Evolutionary conservation across 2,797 vertebrate species (phyloP).

Genomic region (Arrhamphus sclerolepis): DNA sequence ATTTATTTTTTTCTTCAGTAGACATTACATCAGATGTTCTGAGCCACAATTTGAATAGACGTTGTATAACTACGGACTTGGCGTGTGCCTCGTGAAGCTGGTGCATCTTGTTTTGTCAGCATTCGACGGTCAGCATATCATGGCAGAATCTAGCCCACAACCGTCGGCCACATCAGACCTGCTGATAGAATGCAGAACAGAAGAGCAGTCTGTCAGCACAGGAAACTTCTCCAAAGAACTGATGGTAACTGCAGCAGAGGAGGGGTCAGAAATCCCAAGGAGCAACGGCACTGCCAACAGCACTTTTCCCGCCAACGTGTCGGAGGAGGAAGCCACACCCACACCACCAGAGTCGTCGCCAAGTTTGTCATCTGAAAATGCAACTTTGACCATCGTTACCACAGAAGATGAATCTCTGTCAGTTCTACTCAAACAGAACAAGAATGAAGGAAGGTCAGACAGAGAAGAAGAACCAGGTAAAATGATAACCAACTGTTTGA

Average conservation of each 20-base stretch:
- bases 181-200: conserved; percentile 9
- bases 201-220: conserved; percentile 1
- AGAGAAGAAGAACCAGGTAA: conserved; percentile 40
- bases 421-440: conserved; percentile 13
- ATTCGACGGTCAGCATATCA: conserved; percentile 20
- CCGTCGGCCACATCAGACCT: conserved; percentile 10
- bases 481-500: background rate
- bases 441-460: conserved; percentile 12
- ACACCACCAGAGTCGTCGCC: conserved; percentile 16
- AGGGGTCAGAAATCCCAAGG: background rate
- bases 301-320: background rate
- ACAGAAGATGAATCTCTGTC: conserved; percentile 52
- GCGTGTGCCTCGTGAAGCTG: background rate
- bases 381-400: conserved; percentile 13
- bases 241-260: background rate
- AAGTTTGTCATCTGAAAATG: conserved; percentile 38
- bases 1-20: background rate
- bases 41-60: too few relatives aligned
- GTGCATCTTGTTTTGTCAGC: background rate
- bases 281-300: background rate
- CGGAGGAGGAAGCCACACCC: conserved; percentile 34
- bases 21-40: too few relatives aligned
- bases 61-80: background rate
- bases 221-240: conserved; percentile 36
- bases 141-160: conserved; percentile 63